These are phyloP conservation scores for Cheilosia impressa DNA, from an alignment of 2,888 invertebrate genomes.

Conservation along the genomic window DNA sequence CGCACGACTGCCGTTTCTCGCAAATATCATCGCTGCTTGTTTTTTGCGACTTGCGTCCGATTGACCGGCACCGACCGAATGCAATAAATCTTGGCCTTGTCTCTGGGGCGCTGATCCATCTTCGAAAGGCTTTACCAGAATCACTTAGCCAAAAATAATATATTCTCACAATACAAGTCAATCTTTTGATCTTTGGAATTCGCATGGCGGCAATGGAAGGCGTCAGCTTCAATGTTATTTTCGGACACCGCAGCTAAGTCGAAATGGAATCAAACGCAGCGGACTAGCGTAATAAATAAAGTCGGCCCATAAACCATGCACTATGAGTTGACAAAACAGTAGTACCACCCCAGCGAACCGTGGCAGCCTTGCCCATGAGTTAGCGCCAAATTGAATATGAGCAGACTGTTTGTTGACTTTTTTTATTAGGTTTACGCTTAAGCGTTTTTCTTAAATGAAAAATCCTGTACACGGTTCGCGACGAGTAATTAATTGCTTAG, in stretches of 20 bases:
- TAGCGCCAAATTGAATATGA: slow-evolving; percentile 10
- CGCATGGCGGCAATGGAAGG: slow-evolving; percentile 14
- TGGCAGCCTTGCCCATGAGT: neutral
- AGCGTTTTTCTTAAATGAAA: slow-evolving; percentile 30
- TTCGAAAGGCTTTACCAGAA: slow-evolving; percentile 3
- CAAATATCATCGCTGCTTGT: neutral
- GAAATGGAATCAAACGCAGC: neutral
- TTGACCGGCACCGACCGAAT: slow-evolving; percentile 19
- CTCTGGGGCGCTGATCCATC: neutral
- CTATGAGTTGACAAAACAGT: slow-evolving; percentile 6
- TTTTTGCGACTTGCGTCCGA: slow-evolving; percentile 2
- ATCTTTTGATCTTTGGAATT: slow-evolving; percentile 49
- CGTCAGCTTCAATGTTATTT: slow-evolving; percentile 26
- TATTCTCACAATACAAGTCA: slow-evolving; percentile 5
- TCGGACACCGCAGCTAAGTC: neutral
- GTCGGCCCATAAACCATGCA: neutral
- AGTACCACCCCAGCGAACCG: neutral
- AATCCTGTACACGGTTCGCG: neutral
- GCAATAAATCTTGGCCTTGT: slow-evolving; percentile 41
- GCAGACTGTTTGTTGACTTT: neutral
- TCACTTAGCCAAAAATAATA: slow-evolving; percentile 16
- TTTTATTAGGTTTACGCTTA: neutral
- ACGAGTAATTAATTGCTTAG: slow-evolving; percentile 22
- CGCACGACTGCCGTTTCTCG: neutral
- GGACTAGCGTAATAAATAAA: neutral